Percentiles rank a stretch among this genome's conserved stretches.
Conservation (phyloP, 1,140 invertebrate species). For the Zaprionus africanus region DNA sequence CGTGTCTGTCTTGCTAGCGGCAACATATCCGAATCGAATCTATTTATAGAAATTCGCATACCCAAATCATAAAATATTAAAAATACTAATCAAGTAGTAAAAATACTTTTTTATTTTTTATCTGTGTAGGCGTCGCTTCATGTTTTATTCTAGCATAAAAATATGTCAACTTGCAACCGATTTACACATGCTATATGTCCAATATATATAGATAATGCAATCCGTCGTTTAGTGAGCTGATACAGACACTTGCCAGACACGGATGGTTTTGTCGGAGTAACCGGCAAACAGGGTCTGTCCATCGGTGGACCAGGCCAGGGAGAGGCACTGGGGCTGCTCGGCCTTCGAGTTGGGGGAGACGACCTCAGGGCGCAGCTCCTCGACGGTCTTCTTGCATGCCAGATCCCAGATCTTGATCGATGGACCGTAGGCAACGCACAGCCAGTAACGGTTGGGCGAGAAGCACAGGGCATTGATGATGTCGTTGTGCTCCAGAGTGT, state of each 20-base stretch:
- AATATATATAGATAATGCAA: conserved; percentile 26
- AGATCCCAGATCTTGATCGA: conserved; percentile 99
- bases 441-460: conserved; percentile 99
- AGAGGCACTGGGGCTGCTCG: conserved; percentile 97
- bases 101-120: conserved; percentile 4
- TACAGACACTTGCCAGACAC: conserved; percentile 99
- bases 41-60: not conserved
- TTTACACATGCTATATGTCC: conserved; percentile 33
- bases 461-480: conserved; percentile 99
- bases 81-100: not conserved
- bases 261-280: conserved; percentile 98
- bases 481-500: conserved; percentile 99
- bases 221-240: conserved; percentile 84
- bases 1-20: no score
- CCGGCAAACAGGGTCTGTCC: conserved; percentile 99
- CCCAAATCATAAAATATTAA: no score
- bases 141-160: conserved; percentile 68
- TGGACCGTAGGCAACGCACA: conserved; percentile 99
- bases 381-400: conserved; percentile 99
- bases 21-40: not conserved
- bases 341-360: conserved; percentile 90
- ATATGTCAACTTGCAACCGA: conserved; percentile 60
- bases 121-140: conserved; percentile 41
- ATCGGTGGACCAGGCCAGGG: conserved; percentile 99
- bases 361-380: conserved; percentile 98